Conservation (phyloP, 1,140 invertebrate species). For the Stegodyphus mimosarum region DNA sequence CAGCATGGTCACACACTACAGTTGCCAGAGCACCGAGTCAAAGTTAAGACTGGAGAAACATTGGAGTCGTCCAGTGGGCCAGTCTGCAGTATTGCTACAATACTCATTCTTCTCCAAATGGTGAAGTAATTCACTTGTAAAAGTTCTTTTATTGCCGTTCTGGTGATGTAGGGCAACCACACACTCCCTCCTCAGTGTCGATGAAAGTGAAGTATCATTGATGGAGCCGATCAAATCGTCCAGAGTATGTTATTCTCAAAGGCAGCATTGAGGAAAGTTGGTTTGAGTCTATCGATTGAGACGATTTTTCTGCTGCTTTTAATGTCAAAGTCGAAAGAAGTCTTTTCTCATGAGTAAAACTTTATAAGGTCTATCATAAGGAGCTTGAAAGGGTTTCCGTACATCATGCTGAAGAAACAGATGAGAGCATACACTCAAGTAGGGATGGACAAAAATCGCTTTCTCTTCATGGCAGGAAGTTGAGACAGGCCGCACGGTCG, state of each 20-base stretch:
- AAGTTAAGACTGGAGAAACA: too few species aligned
- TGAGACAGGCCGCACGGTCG: neutral
- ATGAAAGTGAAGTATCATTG: neutral
- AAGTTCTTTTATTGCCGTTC: too few species aligned
- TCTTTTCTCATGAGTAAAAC: neutral
- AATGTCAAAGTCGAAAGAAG: constrained; percentile 5
- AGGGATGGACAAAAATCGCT: constrained; percentile 5
- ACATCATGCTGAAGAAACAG: constrained; percentile 3
- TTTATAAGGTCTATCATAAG: constrained; percentile 17
- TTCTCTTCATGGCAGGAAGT: neutral
- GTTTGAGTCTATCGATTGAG: neutral
- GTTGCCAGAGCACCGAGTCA: too few species aligned
- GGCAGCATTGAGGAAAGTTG: neutral
- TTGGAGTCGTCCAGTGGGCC: too few species aligned
- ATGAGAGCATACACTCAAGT: neutral
- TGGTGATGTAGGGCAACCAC: neutral
- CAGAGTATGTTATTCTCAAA: neutral
- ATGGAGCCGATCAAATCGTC: neutral
- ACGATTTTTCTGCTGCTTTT: neutral
- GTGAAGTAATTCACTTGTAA: too few species aligned
- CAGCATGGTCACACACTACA: too few species aligned
- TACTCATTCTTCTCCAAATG: too few species aligned
- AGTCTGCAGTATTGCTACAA: too few species aligned
- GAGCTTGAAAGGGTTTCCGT: constrained; percentile 6
- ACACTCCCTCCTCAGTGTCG: neutral